phyloP scores from a whole-genome alignment of 2,888 invertebrate genomes.

The Selenia dentaria region DNA sequence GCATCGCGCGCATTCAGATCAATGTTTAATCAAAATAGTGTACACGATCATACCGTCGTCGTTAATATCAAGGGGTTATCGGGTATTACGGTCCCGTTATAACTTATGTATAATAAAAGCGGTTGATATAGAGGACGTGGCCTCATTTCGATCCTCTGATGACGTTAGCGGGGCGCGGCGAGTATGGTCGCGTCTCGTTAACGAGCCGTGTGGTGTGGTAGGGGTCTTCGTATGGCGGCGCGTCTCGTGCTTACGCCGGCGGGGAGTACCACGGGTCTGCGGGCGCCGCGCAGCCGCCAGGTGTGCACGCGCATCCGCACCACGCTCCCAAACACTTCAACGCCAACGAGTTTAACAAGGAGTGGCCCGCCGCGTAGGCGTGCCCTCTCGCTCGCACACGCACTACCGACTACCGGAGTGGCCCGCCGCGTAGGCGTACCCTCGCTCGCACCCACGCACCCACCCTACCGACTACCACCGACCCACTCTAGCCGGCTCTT shows the following conservation, averaged over 20 bases:
- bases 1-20: constrained; percentile 72
- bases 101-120: not conserved
- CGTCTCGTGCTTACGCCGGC: constrained; percentile 71
- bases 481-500: not conserved
- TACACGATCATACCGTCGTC: not conserved
- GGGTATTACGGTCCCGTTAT: constrained; percentile 27
- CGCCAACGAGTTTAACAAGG: constrained; percentile 82
- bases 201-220: constrained; percentile 39
- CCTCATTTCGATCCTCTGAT: constrained; percentile 30
- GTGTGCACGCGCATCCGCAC: constrained; percentile 80
- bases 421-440: not conserved
- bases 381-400: constrained; percentile 5
- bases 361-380: constrained; percentile 81
- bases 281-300: constrained; percentile 73
- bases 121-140: not conserved
- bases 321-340: constrained; percentile 84
- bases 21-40: constrained; percentile 34
- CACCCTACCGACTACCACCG: not conserved
- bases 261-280: constrained; percentile 74
- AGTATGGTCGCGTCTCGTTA: not conserved
- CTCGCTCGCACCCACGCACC: not conserved
- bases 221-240: constrained; percentile 83
- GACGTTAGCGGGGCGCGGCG: not conserved
- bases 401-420: constrained; percentile 18
- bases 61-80: constrained; percentile 23